These are phyloP conservation scores for Phlogophora meticulosa DNA, from an alignment of 2,888 invertebrate genomes.

Conservation along the genomic window DNA sequence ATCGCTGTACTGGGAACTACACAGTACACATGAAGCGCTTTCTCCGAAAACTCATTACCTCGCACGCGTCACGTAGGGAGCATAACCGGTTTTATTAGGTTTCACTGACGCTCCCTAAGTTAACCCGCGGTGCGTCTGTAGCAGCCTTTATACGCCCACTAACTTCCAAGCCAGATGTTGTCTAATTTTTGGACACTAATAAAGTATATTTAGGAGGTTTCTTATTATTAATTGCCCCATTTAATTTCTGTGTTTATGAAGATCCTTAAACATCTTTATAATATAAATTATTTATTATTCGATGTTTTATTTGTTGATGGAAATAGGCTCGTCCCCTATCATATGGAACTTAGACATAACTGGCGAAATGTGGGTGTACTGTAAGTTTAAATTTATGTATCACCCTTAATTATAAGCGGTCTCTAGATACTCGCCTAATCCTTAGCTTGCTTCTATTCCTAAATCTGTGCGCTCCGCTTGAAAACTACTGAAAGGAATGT, in stretches of 20 bases:
- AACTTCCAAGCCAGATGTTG: slow-evolving; percentile 59
- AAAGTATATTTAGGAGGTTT: slow-evolving; percentile 19
- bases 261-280: not conserved
- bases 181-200: slow-evolving; percentile 26
- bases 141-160: slow-evolving; percentile 75
- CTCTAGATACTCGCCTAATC: not conserved
- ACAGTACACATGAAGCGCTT: slow-evolving; percentile 79
- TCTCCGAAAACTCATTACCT: slow-evolving; percentile 89
- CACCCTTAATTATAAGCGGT: not conserved
- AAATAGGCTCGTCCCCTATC: too few relatives aligned
- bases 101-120: slow-evolving; percentile 82
- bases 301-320: too few relatives aligned
- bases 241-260: not conserved
- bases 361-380: too few relatives aligned
- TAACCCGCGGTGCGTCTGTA: slow-evolving; percentile 72
- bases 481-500: slow-evolving; percentile 51
- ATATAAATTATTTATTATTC: too few relatives aligned
- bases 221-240: not conserved
- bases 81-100: slow-evolving; percentile 90
- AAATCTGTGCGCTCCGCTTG: slow-evolving; percentile 4
- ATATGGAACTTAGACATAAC: too few relatives aligned
- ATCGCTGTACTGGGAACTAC: slow-evolving; percentile 72
- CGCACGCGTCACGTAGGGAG: slow-evolving; percentile 88
- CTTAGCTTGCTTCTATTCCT: slow-evolving; percentile 1
- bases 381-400: too few relatives aligned